Base-by-base conservation (phyloP, 2,797 vertebrate species). In the Eulemur albifrons region DNA sequence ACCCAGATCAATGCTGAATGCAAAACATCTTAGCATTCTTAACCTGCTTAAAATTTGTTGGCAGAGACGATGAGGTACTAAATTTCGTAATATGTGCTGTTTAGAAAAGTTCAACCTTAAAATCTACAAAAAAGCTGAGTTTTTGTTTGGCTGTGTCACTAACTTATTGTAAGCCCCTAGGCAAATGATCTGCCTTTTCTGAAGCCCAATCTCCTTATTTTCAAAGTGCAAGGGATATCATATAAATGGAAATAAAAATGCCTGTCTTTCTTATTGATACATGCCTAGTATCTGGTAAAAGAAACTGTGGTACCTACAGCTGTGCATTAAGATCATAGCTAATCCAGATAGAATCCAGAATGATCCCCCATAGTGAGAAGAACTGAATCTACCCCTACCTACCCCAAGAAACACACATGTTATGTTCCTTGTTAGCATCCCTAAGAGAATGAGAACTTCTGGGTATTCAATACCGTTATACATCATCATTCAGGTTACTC, bases 91-190 rank as follows among this genome's bases (percentile, higher is more conserved):
- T 77, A 84, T 79, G 21, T 61, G 18, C 2, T 72, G 5, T 59
- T 87, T 88, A 57, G 11, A 67, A 73, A 72, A 4, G 23, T 61
- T 94, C 61, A 25, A 30, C 10, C 15, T 69, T 95, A 76, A 77
- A 88, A 76, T 17, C 11, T 48, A 15, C 13, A 65, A 85, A 75
- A 20, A 52, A 40, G 3, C 32, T 79, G 32, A 61, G 17, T 23
- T 45, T 75, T 50, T 73, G 10, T 80, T 61, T 73, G 65, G 1
- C 21, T 95, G 7, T 90, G 70, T 9, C 30, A 63, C 20, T 76
- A 13, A 54, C 4, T 30, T 76, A 30, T 48, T 54, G 0, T 69
- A 63, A 80, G 27, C 2, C 30, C n/a, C 57, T 73, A 3, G 1
- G 13, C 2, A 77, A n/a, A 35, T 73, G n/a, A 25, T 23, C 35